Percentiles rank a stretch among this genome's conserved stretches.
phyloP scores from a whole-genome alignment of 2,113 vertebrate genomes.

The Gulo gulo region DNA sequence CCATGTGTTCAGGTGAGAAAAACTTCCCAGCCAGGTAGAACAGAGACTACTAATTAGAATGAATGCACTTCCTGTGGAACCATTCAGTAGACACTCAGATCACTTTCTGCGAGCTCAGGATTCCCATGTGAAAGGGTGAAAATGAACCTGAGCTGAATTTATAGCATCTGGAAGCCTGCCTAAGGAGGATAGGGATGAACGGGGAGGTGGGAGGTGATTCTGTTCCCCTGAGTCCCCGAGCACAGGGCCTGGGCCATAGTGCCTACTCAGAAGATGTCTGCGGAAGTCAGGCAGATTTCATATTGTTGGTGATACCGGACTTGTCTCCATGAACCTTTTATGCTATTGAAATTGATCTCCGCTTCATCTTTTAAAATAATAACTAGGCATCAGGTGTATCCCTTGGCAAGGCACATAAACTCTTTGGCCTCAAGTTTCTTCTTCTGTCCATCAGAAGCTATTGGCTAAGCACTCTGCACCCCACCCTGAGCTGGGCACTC shows the following conservation, averaged over 20 bases:
- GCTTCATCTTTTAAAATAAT: neutral
- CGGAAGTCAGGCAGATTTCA: no score
- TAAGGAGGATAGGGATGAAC: accelerated
- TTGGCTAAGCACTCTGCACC: neutral
- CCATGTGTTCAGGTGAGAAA: neutral
- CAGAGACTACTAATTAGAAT: neutral
- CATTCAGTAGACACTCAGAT: neutral
- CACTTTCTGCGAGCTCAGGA: neutral
- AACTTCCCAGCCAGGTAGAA: neutral
- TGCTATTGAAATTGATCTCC: neutral
- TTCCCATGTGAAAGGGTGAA: neutral
- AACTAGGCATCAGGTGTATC: neutral
- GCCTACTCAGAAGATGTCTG: accelerated
- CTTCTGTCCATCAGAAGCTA: neutral
- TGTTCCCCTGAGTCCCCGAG: neutral
- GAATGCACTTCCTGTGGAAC: neutral
- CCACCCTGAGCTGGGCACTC: neutral
- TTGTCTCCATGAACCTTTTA: neutral
- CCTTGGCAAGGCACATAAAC: neutral
- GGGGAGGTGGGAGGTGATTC: no score
- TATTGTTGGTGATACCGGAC: neutral
- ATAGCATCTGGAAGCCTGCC: neutral
- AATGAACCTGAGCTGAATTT: neutral
- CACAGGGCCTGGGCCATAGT: accelerated
- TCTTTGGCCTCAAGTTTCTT: neutral